phyloP scores from a whole-genome alignment of 2,888 invertebrate species.

The Drosophila bunnanda region DNA sequence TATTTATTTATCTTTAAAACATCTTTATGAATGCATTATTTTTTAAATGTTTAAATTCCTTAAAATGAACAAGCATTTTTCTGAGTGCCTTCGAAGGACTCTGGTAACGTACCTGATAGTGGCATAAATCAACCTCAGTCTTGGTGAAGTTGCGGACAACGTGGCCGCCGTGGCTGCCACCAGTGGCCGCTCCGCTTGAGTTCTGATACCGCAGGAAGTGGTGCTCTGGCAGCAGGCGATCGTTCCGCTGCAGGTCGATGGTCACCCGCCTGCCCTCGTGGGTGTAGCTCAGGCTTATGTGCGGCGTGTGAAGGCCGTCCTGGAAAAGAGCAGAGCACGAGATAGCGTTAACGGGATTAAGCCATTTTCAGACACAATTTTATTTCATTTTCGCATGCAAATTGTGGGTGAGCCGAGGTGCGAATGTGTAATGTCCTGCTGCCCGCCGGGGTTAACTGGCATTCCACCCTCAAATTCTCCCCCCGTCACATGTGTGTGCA shows the following conservation, averaged over 20 bases:
- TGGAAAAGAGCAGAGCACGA: slow-evolving; percentile 14
- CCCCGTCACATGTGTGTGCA: neutral
- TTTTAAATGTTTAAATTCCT: neutral
- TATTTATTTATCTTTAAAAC: neutral
- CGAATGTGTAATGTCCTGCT: slow-evolving; percentile 57
- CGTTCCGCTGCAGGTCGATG: slow-evolving; percentile 83
- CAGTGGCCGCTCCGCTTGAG: slow-evolving; percentile 52
- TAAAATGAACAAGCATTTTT: neutral
- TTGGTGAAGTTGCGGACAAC: slow-evolving; percentile 84
- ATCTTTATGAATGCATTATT: neutral
- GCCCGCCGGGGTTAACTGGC: slow-evolving; percentile 16
- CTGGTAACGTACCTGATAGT: slow-evolving; percentile 81
- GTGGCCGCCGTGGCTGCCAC: slow-evolving; percentile 39
- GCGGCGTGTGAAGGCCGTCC: slow-evolving; percentile 77
- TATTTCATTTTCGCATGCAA: slow-evolving; percentile 70
- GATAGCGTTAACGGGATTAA: slow-evolving; percentile 43
- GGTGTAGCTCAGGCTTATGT: slow-evolving; percentile 69
- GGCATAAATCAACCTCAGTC: slow-evolving; percentile 85
- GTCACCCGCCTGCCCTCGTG: slow-evolving; percentile 85
- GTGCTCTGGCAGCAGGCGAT: slow-evolving; percentile 82
- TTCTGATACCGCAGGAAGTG: slow-evolving; percentile 84
- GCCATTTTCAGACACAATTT: slow-evolving; percentile 41
- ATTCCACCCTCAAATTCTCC: neutral
- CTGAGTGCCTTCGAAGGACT: neutral
- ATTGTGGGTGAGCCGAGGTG: slow-evolving; percentile 57